Conservation (phyloP, 1,140 invertebrate species). For the Rhopalosiphum padi region DNA sequence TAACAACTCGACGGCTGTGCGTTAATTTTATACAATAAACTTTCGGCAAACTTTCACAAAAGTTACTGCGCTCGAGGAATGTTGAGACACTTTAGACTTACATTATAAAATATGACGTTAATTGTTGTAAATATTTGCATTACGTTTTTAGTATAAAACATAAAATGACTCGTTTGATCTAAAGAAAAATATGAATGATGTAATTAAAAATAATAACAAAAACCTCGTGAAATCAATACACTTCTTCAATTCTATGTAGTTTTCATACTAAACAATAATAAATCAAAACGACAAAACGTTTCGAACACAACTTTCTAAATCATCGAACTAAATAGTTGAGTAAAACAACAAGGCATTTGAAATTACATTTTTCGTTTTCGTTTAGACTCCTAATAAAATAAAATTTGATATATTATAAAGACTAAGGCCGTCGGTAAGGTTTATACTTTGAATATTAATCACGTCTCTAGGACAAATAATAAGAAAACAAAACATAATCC, state of each 20-base stretch:
- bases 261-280: neutral
- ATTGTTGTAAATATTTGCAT: neutral
- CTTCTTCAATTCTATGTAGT: neutral
- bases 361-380: neutral
- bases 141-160: neutral
- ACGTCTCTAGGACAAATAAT: neutral
- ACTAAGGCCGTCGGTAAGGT: neutral
- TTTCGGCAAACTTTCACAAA: neutral
- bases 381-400: neutral
- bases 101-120: neutral
- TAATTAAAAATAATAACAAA: neutral
- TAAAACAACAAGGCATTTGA: neutral
- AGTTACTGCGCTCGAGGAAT: neutral
- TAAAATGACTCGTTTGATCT: neutral
- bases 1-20: neutral
- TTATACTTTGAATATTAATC: neutral
- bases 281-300: conserved; percentile 5
- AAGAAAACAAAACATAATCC: neutral
- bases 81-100: neutral
- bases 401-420: neutral
- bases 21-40: neutral
- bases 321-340: neutral
- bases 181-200: neutral
- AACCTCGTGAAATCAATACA: neutral
- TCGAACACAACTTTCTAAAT: neutral